phyloP scores from a whole-genome alignment of 2,797 vertebrate genomes.

The Champsocephalus esox region DNA sequence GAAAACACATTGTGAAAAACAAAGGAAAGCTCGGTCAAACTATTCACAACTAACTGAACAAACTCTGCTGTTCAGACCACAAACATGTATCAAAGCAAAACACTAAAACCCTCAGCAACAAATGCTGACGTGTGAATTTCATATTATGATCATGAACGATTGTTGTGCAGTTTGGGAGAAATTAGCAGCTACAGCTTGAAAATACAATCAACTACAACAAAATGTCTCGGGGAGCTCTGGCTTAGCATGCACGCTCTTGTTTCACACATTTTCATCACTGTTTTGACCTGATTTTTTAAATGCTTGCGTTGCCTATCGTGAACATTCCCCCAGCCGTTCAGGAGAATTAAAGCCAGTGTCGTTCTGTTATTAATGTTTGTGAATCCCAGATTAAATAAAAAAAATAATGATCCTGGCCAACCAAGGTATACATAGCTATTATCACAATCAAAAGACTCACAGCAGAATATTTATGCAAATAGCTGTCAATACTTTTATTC shows the following conservation, averaged over 20 bases:
- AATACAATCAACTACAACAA: constrained; percentile 14
- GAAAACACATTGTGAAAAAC: constrained; percentile 60
- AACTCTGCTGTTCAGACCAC: constrained; percentile 50
- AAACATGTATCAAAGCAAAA: constrained; percentile 56
- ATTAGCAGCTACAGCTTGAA: constrained; percentile 14
- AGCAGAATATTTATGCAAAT: constrained; percentile 20
- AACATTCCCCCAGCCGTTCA: background rate
- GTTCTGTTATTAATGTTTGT: constrained; percentile 19
- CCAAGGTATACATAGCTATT: background rate
- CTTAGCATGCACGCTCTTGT: background rate
- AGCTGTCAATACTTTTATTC: constrained; percentile 53
- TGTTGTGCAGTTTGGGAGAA: constrained; percentile 31
- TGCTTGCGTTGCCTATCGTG: constrained; percentile 5
- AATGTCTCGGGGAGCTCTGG: constrained; percentile 21
- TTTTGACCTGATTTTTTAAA: background rate
- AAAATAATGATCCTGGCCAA: constrained; percentile 9
- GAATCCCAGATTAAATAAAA: background rate
- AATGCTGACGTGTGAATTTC: constrained; percentile 36
- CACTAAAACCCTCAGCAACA: constrained; percentile 17
- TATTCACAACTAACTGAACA: constrained; percentile 52
- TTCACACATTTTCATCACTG: constrained; percentile 9
- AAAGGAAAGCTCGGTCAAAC: constrained; percentile 47
- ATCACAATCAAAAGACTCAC: constrained; percentile 22
- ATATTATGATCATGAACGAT: constrained; percentile 22
- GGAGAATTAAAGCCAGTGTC: background rate